These are phyloP conservation scores for Hemicrepidius hirtus DNA, from an alignment of 2,888 invertebrate species.

Conservation along the genomic window DNA sequence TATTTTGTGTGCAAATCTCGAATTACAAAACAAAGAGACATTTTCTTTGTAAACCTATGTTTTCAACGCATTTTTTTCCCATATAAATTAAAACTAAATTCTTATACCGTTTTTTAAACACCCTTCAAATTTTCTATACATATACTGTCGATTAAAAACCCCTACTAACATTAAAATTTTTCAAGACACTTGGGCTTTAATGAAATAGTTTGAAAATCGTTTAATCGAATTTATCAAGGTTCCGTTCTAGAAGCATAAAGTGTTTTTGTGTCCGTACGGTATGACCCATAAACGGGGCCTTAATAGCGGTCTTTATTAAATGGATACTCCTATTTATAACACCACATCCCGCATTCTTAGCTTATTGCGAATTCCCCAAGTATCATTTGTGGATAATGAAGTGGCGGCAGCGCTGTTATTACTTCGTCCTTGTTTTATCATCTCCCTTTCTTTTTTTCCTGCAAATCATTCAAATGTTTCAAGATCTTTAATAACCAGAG, in stretches of 20 bases:
- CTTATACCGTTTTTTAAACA: too few species aligned
- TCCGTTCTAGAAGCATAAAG: conserved; percentile 38
- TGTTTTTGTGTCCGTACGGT: conserved; percentile 43
- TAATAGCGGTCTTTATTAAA: conserved; percentile 65
- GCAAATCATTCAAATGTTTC: neutral
- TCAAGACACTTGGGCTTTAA: conserved; percentile 1
- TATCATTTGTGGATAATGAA: conserved; percentile 69
- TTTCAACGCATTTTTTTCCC: too few species aligned
- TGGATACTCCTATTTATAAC: conserved; percentile 71
- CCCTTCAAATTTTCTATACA: too few species aligned
- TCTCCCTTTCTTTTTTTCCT: conserved; percentile 5
- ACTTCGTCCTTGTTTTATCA: conserved; percentile 30
- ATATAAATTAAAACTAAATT: too few species aligned
- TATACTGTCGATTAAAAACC: too few species aligned
- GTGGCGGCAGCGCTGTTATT: conserved; percentile 63
- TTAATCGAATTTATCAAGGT: conserved; percentile 36
- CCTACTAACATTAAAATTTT: conserved; percentile 5
- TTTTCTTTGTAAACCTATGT: too few species aligned
- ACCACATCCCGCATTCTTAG: conserved; percentile 69
- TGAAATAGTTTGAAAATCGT: conserved; percentile 27
- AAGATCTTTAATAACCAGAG: too few species aligned
- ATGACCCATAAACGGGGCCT: conserved; percentile 53
- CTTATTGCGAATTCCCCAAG: conserved; percentile 73
- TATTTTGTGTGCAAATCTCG: too few species aligned
- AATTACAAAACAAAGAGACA: too few species aligned